Evolutionary conservation across 1,140 invertebrate species (phyloP).

Genomic region (Leptestheria dahalacensis): DNA sequence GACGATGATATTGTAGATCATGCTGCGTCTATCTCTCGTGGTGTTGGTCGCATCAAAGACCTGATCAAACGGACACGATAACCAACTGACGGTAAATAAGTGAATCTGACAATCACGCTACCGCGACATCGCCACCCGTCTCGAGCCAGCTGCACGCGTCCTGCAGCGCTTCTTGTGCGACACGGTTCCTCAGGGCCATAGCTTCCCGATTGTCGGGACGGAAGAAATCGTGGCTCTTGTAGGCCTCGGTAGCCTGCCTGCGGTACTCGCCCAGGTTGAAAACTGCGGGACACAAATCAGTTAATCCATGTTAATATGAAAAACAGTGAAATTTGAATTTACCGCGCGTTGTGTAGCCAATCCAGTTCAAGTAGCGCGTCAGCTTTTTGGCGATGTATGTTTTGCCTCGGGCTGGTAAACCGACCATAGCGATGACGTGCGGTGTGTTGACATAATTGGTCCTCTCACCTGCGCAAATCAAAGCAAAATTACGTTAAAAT

Average conservation of each 20-base stretch:
- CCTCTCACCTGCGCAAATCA: constrained; percentile 46
- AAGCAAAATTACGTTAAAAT: background rate
- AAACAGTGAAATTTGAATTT: constrained; percentile 18
- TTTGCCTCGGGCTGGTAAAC: constrained; percentile 78
- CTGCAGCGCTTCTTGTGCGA: constrained; percentile 64
- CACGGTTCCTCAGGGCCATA: constrained; percentile 54
- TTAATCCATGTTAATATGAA: constrained; percentile 7
- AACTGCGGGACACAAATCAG: constrained; percentile 34
- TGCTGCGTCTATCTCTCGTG: constrained; percentile 55
- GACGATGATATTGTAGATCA: constrained; percentile 57
- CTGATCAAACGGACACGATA: constrained; percentile 29
- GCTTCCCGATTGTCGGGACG: constrained; percentile 65
- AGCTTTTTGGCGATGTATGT: constrained; percentile 78
- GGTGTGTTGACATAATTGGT: constrained; percentile 73
- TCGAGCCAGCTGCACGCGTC: constrained; percentile 64
- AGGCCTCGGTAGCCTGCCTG: constrained; percentile 55
- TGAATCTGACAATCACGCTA: constrained; percentile 33
- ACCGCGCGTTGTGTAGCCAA: constrained; percentile 74
- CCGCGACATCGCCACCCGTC: constrained; percentile 59
- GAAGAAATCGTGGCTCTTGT: constrained; percentile 71
- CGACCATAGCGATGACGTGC: constrained; percentile 74
- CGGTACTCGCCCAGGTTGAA: constrained; percentile 75
- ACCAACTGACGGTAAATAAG: background rate
- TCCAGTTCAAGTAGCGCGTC: constrained; percentile 77
- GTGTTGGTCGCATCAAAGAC: constrained; percentile 90